A percentile compares a stretch with the other conserved stretches of the same genome.
Conservation (phyloP, 2,797 vertebrate species). For the Siniperca undulata region DNA sequence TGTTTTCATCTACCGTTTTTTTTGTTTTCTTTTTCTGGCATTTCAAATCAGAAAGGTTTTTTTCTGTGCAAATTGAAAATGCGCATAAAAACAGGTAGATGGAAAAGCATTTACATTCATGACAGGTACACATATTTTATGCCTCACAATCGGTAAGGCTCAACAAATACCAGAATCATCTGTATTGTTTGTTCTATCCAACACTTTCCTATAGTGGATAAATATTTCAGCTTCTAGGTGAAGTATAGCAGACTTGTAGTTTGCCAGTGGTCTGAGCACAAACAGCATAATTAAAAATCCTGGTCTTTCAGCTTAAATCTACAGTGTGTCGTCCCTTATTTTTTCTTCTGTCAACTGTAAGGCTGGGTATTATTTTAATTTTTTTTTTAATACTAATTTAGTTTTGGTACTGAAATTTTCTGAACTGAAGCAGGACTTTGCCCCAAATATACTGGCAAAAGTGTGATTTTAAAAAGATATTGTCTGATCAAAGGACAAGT, state of each 20-base stretch:
- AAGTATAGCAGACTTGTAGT: not conserved
- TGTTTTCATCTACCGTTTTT: not conserved
- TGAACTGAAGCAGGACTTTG: not conserved
- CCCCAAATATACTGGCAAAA: not conserved
- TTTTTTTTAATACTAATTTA: not conserved
- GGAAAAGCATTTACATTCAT: not conserved
- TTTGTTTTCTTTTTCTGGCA: not conserved
- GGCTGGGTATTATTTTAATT: not conserved
- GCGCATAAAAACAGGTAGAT: not conserved
- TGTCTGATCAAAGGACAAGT: not conserved
- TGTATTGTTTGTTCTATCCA: not conserved
- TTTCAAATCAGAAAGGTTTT: not conserved
- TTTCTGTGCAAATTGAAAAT: not conserved
- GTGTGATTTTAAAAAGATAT: not conserved
- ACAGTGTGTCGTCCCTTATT: not conserved
- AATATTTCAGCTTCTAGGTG: not conserved
- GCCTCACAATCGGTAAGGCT: not conserved
- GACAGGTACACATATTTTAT: not conserved
- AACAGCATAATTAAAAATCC: conserved; percentile 8
- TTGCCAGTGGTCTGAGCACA: not conserved
- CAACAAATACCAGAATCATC: not conserved
- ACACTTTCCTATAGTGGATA: not conserved
- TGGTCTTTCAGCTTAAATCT: conserved; percentile 3
- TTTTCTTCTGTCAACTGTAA: not conserved
- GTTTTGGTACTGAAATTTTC: too few species aligned